phyloP scores from a whole-genome alignment of 2,888 invertebrate genomes.

The Euspilapteryx auroguttella region DNA sequence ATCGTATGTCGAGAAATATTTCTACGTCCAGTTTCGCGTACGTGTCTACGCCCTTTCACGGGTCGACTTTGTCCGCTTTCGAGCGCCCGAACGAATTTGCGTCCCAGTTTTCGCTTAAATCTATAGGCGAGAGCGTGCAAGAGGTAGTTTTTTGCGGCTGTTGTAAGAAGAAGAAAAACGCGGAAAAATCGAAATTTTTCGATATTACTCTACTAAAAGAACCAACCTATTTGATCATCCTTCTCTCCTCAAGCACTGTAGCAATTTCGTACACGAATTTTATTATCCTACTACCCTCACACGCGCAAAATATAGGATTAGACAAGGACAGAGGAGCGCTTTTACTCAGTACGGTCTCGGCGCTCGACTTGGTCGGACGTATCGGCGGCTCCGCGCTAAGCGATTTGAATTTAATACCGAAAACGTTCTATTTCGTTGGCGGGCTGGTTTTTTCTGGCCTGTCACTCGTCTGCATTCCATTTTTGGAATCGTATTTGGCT shows the following conservation, averaged over 20 bases:
- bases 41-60: slow-evolving; percentile 82
- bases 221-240: slow-evolving; percentile 77
- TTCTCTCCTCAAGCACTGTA: slow-evolving; percentile 82
- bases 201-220: slow-evolving; percentile 72
- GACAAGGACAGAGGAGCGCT: slow-evolving; percentile 72
- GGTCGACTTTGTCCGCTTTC: slow-evolving; percentile 76
- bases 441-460: slow-evolving; percentile 78
- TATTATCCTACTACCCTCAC: slow-evolving; percentile 79
- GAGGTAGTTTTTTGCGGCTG: slow-evolving; percentile 47
- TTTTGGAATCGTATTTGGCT: slow-evolving; percentile 62
- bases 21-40: slow-evolving; percentile 84
- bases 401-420: slow-evolving; percentile 76
- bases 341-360: slow-evolving; percentile 78
- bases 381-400: slow-evolving; percentile 84
- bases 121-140: slow-evolving; percentile 62
- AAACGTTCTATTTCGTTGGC: slow-evolving; percentile 79
- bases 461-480: slow-evolving; percentile 71
- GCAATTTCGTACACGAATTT: slow-evolving; percentile 88
- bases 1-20: slow-evolving; percentile 67
- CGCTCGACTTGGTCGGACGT: slow-evolving; percentile 79
- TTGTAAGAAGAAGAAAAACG: slow-evolving; percentile 30
- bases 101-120: slow-evolving; percentile 75
- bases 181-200: slow-evolving; percentile 60
- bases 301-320: slow-evolving; percentile 71
- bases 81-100: slow-evolving; percentile 77